phyloP scores from a whole-genome alignment of 2,797 vertebrate species.

The Sardinella longiceps region DNA sequence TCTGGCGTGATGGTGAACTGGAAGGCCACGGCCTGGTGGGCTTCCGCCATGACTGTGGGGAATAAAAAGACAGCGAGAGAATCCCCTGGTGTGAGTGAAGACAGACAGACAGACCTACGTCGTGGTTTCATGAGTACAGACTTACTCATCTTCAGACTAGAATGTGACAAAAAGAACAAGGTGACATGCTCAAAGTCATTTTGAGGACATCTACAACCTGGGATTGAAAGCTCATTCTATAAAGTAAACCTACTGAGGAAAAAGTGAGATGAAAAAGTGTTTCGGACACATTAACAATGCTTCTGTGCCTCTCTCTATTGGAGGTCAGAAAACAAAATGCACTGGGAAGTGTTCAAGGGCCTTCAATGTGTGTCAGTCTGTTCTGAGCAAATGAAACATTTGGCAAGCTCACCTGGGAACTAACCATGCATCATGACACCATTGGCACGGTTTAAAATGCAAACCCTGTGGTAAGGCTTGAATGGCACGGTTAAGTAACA shows the following conservation, averaged over 20 bases:
- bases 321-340: neutral
- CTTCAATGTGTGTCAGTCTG: neutral
- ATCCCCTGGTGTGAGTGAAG: neutral
- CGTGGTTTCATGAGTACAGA: neutral
- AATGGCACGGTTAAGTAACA: neutral
- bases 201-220: neutral
- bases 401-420: neutral
- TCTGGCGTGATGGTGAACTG: conserved; percentile 83
- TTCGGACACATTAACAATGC: neutral
- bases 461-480: neutral
- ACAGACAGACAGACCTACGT: neutral
- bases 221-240: neutral
- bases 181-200: neutral
- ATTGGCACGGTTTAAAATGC: neutral
- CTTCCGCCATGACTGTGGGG: conserved; percentile 67
- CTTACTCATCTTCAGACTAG: neutral
- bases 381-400: neutral
- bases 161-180: neutral
- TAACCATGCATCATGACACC: neutral
- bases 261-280: neutral
- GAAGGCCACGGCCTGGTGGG: conserved; percentile 81
- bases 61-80: neutral
- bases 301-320: neutral
- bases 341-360: neutral
- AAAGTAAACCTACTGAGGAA: neutral